phyloP scores from a whole-genome alignment of 1,140 invertebrate species.

The Pseudomyrmex sp. region DNA sequence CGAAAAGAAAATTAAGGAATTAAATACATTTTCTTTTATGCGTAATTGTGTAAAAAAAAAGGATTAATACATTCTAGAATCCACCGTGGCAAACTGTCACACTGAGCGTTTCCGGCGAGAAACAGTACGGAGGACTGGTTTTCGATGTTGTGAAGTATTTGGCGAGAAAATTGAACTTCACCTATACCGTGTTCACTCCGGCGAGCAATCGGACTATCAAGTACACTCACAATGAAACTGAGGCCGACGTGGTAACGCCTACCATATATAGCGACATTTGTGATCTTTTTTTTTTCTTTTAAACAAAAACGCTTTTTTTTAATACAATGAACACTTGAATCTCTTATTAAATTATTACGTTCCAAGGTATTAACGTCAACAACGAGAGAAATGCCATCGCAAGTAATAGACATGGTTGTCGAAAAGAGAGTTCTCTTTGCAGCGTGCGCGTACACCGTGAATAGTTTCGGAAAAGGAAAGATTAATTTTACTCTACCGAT shows the following conservation, averaged over 20 bases:
- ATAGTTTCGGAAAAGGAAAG: conserved; percentile 86
- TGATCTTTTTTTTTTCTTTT: neutral
- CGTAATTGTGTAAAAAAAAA: no score
- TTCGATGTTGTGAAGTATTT: conserved; percentile 93
- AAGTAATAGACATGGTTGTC: conserved; percentile 80
- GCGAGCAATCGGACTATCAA: neutral
- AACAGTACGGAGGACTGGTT: conserved; percentile 89
- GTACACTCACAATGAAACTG: conserved; percentile 1
- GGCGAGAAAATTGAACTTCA: conserved; percentile 93
- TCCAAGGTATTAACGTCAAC: conserved; percentile 56
- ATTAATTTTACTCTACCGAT: conserved; percentile 93
- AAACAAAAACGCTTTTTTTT: no score
- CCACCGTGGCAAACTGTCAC: conserved; percentile 93
- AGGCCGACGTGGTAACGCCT: conserved; percentile 13
- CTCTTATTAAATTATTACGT: neutral
- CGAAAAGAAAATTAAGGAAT: no score
- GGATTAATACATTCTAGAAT: conserved; percentile 86
- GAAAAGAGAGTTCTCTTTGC: conserved; percentile 88
- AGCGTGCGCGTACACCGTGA: conserved; percentile 90
- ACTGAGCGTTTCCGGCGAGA: conserved; percentile 85
- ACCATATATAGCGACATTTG: neutral
- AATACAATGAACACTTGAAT: no score
- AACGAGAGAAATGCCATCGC: conserved; percentile 80
- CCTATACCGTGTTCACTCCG: conserved; percentile 84
- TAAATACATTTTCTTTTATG: neutral